Conservation (phyloP, 2,113 vertebrate species). For the Phalacrocorax carbo region DNA sequence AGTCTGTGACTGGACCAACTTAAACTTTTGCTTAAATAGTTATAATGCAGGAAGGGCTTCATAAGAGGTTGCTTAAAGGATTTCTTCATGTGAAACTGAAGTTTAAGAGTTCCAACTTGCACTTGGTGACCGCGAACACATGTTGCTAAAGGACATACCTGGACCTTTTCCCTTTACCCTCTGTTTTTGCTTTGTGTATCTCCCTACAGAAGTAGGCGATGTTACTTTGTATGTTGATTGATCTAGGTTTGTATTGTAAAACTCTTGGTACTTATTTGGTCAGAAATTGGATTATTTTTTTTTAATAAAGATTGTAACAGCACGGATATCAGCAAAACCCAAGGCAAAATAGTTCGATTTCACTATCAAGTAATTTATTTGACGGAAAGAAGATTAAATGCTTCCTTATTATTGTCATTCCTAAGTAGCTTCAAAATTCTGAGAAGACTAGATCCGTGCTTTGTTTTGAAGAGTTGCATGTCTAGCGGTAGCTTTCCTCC, state of each 20-base stretch:
- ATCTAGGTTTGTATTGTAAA: neutral
- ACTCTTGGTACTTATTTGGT: neutral
- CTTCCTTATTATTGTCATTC: neutral
- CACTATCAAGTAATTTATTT: neutral
- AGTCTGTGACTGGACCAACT: neutral
- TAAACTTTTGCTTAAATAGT: neutral
- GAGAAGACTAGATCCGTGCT: neutral
- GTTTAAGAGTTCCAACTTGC: neutral
- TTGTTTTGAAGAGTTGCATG: neutral
- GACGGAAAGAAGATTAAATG: neutral
- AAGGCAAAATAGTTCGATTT: neutral
- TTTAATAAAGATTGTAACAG: too few relatives aligned
- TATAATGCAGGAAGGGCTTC: neutral
- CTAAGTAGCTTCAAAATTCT: neutral
- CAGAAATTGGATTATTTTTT: neutral
- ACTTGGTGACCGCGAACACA: too few relatives aligned
- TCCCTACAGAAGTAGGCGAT: neutral
- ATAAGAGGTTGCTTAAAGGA: neutral
- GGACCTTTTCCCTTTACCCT: neutral
- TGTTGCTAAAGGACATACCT: neutral
- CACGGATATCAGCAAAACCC: neutral
- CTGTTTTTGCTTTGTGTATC: neutral
- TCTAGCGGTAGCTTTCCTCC: neutral
- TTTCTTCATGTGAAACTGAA: neutral
- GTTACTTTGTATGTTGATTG: neutral